phyloP scores from a whole-genome alignment of 2,888 invertebrate genomes.

The Calameuta idolon region DNA sequence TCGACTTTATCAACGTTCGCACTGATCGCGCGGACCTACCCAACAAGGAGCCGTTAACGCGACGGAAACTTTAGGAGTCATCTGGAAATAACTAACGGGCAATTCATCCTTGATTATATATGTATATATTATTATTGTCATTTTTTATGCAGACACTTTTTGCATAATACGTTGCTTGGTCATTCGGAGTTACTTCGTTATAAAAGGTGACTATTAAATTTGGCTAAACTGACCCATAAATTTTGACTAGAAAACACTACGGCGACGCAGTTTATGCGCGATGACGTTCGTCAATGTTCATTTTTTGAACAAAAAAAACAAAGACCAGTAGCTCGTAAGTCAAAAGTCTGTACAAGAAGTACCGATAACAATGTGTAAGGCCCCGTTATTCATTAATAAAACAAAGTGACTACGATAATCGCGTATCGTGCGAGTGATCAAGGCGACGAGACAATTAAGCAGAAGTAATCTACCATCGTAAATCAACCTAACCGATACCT shows the following conservation, averaged over 20 bases:
- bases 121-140: too few species aligned
- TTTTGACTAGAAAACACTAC: neutral
- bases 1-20: too few species aligned
- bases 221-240: neutral
- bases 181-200: neutral
- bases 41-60: neutral
- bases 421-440: neutral
- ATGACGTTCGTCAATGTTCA: neutral
- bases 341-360: neutral
- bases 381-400: neutral
- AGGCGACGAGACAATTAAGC: neutral
- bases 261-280: neutral
- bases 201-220: neutral
- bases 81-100: neutral
- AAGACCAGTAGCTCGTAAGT: neutral
- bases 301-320: neutral
- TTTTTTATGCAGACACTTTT: neutral
- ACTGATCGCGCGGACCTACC: neutral
- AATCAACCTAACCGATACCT: neutral
- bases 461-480: neutral
- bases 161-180: neutral
- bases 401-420: neutral
- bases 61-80: neutral
- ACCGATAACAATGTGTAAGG: neutral
- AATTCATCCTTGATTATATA: neutral